phyloP scores from a whole-genome alignment of 1,140 invertebrate species.

The Philopotamus ludificatus region DNA sequence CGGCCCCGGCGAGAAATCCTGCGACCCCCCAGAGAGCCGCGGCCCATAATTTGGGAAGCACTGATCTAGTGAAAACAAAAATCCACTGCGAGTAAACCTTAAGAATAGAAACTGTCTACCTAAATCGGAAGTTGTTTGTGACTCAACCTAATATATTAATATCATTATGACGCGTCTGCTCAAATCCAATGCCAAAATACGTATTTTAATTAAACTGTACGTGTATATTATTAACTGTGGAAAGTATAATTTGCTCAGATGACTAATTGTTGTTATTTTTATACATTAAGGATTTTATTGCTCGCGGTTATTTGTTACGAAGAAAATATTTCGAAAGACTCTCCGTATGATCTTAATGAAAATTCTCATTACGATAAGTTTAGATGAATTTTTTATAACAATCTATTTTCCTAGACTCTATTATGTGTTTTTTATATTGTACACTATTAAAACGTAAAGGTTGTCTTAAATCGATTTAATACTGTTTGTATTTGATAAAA shows the following conservation, averaged over 20 bases:
- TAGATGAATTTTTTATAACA: constrained; percentile 20
- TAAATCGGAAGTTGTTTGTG: too few relatives aligned
- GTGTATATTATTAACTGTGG: not conserved
- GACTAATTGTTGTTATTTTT: not conserved
- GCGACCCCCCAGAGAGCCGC: too few relatives aligned
- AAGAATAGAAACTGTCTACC: too few relatives aligned
- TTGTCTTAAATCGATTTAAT: constrained; percentile 24
- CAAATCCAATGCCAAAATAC: not conserved
- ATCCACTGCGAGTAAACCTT: too few relatives aligned
- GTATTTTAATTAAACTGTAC: not conserved
- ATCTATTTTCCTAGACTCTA: constrained; percentile 29
- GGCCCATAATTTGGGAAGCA: too few relatives aligned
- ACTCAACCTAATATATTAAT: too few relatives aligned
- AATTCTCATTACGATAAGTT: constrained; percentile 2
- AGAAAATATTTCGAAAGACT: constrained; percentile 10
- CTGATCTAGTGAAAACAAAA: too few relatives aligned
- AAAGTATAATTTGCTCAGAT: not conserved
- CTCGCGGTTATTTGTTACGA: too few relatives aligned
- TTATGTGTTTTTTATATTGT: constrained; percentile 18
- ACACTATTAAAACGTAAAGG: constrained; percentile 11
- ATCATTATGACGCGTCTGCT: not conserved
- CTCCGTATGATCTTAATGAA: constrained; percentile 2
- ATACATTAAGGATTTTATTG: constrained; percentile 7
- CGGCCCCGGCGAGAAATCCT: too few relatives aligned
- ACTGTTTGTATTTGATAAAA: constrained; percentile 15